A percentile compares a stretch with the other conserved stretches of the same genome.
Evolutionary conservation across 2,113 vertebrate genomes (phyloP).

Genomic region (Plestiodon gilberti): DNA sequence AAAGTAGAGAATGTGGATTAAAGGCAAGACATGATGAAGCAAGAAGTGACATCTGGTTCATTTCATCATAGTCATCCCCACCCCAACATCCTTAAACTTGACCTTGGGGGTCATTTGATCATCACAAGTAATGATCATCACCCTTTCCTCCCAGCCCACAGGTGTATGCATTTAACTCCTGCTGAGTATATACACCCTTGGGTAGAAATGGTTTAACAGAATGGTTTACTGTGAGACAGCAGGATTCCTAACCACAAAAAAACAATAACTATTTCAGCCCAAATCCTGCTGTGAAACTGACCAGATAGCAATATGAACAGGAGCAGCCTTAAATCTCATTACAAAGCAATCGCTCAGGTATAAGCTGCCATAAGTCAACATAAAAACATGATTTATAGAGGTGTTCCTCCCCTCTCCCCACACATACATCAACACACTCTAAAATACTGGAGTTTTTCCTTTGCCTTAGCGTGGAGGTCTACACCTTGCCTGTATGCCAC

Average conservation of each 20-base stretch:
- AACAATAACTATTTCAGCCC: not conserved
- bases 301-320: not conserved
- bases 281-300: not conserved
- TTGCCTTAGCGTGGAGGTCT: conserved; percentile 24
- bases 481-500: conserved; percentile 35
- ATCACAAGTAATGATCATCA: no score
- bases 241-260: not conserved
- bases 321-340: not conserved
- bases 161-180: no score
- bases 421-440: not conserved
- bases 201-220: not conserved
- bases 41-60: not conserved
- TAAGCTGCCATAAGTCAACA: not conserved
- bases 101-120: not conserved
- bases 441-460: conserved; percentile 28
- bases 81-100: not conserved
- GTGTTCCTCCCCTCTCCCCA: conserved; percentile 4
- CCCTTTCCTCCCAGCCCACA: no score
- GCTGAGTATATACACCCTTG: no score
- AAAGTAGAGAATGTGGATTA: not conserved
- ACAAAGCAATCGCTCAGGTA: not conserved
- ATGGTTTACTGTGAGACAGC: conserved; percentile 9
- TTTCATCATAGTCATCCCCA: not conserved
- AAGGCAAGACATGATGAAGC: not conserved
- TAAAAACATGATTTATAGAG: conserved; percentile 38